A percentile compares a stretch with the other conserved stretches of the same genome.
phyloP scores from a whole-genome alignment of 1,140 invertebrate species.

The Monochamus saltuarius region DNA sequence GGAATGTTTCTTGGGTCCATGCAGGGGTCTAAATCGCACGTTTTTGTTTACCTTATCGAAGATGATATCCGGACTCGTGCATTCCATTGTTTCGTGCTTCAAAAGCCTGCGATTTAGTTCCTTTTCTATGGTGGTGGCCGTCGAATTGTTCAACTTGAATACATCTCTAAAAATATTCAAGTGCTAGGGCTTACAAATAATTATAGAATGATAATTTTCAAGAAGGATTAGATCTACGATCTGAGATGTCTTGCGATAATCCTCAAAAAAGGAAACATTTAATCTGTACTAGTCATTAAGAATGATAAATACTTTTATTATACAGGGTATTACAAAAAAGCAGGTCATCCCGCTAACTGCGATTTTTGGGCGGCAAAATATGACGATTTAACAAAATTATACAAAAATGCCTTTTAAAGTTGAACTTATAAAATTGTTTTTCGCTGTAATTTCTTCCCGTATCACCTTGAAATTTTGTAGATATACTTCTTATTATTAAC shows the following conservation, averaged over 20 bases:
- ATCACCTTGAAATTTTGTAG: too few relatives aligned
- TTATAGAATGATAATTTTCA: neutral
- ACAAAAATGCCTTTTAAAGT: too few relatives aligned
- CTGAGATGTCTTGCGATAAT: neutral
- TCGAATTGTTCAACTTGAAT: constrained; percentile 18
- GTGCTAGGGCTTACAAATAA: constrained; percentile 2
- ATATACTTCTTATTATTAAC: too few relatives aligned
- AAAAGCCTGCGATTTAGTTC: constrained; percentile 38
- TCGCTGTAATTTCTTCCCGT: too few relatives aligned
- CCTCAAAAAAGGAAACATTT: too few relatives aligned
- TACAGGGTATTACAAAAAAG: too few relatives aligned
- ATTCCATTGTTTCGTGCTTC: constrained; percentile 39
- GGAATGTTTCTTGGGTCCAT: constrained; percentile 44
- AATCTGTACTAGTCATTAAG: too few relatives aligned
- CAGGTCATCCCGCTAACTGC: too few relatives aligned
- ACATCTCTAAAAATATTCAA: constrained; percentile 35
- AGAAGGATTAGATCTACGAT: neutral
- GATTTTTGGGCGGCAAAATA: too few relatives aligned
- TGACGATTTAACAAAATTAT: too few relatives aligned
- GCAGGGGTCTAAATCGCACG: constrained; percentile 38
- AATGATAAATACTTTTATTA: too few relatives aligned
- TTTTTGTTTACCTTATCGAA: constrained; percentile 40
- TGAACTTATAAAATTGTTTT: too few relatives aligned
- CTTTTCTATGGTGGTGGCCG: constrained; percentile 31
- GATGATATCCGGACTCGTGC: constrained; percentile 40